These are phyloP conservation scores for Buteo buteo DNA, from an alignment of 2,113 vertebrate genomes.

Conservation along the genomic window DNA sequence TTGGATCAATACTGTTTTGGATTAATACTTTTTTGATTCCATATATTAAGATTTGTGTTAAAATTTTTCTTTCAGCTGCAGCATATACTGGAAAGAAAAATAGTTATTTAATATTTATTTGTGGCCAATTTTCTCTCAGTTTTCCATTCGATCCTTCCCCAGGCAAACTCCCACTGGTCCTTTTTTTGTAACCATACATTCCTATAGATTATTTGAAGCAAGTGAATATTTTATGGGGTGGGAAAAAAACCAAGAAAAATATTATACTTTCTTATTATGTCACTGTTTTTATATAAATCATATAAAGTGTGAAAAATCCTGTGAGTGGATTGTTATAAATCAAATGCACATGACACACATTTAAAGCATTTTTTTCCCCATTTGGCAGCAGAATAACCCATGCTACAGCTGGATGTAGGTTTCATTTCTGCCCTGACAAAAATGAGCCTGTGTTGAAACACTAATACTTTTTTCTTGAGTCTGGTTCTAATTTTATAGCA, in stretches of 20 bases:
- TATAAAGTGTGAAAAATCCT: slow-evolving; percentile 11
- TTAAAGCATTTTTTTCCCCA: not conserved
- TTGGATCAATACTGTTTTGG: not conserved
- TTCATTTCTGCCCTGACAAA: not conserved
- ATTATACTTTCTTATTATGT: slow-evolving; percentile 11
- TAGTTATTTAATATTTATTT: not conserved
- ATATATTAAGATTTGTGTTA: not conserved
- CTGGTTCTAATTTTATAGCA: not conserved
- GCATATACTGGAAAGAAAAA: not conserved
- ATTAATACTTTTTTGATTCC: not conserved
- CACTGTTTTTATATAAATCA: not conserved
- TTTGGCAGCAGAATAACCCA: not conserved
- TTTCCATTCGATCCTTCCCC: not conserved
- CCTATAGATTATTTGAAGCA: slow-evolving; percentile 3
- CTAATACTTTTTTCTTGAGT: not conserved
- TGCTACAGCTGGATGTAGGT: not conserved
- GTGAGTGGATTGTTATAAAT: slow-evolving; percentile 6
- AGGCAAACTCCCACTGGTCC: not conserved
- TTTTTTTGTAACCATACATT: not conserved
- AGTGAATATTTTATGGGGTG: not conserved
- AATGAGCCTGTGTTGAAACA: not conserved
- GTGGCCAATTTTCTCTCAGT: not conserved
- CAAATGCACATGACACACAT: not conserved
- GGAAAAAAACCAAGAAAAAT: not conserved
- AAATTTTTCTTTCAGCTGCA: not conserved